Evolutionary conservation across 2,113 vertebrate species (phyloP).

Genomic region (Potamarius usumacintae): DNA sequence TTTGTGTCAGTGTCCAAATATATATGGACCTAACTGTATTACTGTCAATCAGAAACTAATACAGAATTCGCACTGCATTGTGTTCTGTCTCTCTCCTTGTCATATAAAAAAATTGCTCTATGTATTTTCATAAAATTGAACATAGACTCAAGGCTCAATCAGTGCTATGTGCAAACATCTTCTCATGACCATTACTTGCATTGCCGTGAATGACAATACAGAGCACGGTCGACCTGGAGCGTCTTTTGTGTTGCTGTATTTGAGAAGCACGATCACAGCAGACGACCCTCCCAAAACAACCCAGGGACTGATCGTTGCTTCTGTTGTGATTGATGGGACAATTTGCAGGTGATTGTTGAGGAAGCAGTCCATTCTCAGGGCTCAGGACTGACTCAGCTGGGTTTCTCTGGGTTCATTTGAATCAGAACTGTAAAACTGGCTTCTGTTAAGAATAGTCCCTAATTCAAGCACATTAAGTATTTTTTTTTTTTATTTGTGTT

Average conservation of each 20-base stretch:
- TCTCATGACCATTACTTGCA: background rate
- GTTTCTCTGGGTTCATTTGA: background rate
- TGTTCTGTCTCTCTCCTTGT: no score
- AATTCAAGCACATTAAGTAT: background rate
- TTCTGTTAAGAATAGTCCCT: no score
- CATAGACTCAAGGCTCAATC: background rate
- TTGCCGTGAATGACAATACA: background rate
- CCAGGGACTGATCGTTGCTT: background rate
- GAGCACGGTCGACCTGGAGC: background rate
- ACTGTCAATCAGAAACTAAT: background rate
- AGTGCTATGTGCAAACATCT: background rate
- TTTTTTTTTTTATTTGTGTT: background rate
- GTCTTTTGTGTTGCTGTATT: constrained; percentile 2
- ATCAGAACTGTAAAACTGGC: background rate
- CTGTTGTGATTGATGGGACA: background rate
- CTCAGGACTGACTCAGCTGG: background rate
- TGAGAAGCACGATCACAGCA: background rate
- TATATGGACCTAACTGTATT: no score
- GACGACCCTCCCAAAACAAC: background rate
- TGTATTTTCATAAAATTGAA: background rate
- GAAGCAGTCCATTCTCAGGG: background rate
- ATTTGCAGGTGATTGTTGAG: background rate
- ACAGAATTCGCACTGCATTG: background rate
- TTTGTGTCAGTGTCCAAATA: no score
- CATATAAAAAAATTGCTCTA: background rate